A percentile compares a stretch with the other conserved stretches of the same genome.
Conservation (phyloP, 2,113 vertebrate species). For the Mugil cephalus region DNA sequence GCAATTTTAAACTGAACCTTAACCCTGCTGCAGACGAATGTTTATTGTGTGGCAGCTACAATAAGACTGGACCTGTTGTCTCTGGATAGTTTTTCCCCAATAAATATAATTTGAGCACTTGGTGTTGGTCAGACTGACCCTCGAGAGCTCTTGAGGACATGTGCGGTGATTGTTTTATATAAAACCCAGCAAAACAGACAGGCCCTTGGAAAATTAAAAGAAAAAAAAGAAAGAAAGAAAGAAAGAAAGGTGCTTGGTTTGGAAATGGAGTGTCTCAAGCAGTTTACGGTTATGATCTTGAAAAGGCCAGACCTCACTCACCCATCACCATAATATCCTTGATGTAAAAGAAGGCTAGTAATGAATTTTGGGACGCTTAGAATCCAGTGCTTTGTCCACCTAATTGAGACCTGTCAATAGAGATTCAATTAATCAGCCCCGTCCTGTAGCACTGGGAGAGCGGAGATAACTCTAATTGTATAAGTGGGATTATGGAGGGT, state of each 20-base stretch:
- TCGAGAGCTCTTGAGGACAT: conserved; percentile 60
- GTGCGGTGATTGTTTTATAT: conserved; percentile 51
- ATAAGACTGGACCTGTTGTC: conserved; percentile 22
- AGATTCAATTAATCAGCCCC: conserved; percentile 59
- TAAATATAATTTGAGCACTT: conserved; percentile 67
- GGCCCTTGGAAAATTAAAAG: conserved; percentile 36
- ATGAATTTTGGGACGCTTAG: conserved; percentile 42
- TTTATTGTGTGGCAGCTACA: conserved; percentile 22
- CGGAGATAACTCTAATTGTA: conserved; percentile 67
- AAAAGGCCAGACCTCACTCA: conserved; percentile 48
- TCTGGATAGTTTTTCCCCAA: conserved; percentile 22
- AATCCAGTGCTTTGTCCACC: conserved; percentile 45
- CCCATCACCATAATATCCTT: conserved; percentile 49
- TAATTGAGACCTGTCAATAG: conserved; percentile 68
- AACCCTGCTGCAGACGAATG: conserved; percentile 39
- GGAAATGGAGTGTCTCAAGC: conserved; percentile 52
- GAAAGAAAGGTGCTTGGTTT: conserved; percentile 22
- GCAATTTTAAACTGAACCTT: conserved; percentile 49
- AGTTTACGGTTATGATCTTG: conserved; percentile 54
- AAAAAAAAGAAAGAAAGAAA: conserved; percentile 17
- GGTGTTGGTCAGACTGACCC: conserved; percentile 62
- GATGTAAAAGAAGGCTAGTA: conserved; percentile 30
- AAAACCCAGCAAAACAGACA: conserved; percentile 6
- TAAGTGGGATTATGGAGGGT: conserved; percentile 72
- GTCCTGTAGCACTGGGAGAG: conserved; percentile 46